A percentile compares a stretch with the other conserved stretches of the same genome.
Conservation (phyloP, 2,113 vertebrate species). For the Dicaeum eximium region DNA sequence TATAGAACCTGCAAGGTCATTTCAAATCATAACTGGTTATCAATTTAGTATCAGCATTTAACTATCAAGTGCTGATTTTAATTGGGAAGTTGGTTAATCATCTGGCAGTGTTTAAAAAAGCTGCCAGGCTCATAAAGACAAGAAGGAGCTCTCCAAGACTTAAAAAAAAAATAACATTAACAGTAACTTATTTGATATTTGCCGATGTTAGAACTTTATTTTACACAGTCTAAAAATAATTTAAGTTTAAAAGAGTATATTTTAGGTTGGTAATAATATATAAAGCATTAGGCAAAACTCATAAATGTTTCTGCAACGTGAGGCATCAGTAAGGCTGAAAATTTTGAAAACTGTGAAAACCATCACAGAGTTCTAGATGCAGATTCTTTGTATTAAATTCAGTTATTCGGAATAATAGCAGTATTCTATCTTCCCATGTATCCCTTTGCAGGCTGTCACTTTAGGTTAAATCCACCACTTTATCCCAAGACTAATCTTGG, state of each 20-base stretch:
- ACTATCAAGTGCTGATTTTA: neutral
- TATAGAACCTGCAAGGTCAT: neutral
- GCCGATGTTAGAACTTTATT: fast-evolving
- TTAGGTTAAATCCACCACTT: neutral
- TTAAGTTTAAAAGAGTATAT: neutral
- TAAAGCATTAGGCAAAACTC: neutral
- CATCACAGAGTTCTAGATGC: neutral
- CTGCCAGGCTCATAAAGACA: neutral
- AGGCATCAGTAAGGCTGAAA: neutral
- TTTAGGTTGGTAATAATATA: neutral
- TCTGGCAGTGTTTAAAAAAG: neutral
- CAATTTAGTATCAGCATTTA: neutral
- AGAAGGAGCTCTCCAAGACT: neutral
- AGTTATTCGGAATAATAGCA: neutral
- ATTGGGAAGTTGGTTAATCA: neutral
- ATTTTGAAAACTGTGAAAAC: neutral
- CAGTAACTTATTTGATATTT: neutral
- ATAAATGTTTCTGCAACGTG: neutral
- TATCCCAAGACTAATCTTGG: neutral
- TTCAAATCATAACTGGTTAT: neutral
- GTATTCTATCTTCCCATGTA: neutral
- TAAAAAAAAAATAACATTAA: neutral
- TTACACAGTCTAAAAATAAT: neutral
- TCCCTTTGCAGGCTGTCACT: neutral
- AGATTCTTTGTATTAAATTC: neutral